Conservation (phyloP, 2,797 vertebrate genomes). For the Pangasius djambal region DNA sequence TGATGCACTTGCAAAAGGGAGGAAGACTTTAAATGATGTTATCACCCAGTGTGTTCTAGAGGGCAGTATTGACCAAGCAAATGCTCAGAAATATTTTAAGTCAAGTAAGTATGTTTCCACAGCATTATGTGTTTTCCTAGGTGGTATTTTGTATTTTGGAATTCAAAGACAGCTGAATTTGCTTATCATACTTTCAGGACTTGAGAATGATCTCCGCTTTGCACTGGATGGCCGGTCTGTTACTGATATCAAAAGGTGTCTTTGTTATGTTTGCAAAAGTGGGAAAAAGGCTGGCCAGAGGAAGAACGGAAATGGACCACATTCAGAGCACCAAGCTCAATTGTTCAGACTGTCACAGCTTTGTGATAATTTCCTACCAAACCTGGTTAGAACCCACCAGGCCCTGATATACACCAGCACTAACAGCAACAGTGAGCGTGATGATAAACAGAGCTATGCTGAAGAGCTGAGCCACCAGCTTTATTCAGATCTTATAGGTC, state of each 20-base stretch:
- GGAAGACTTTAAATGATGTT: constrained; percentile 62
- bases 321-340: constrained; percentile 19
- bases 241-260: constrained; percentile 63
- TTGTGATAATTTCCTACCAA: constrained; percentile 72
- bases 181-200: constrained; percentile 60
- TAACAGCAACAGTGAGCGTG: constrained; percentile 60
- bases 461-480: constrained; percentile 75
- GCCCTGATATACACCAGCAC: constrained; percentile 72
- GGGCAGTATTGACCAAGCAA: constrained; percentile 64
- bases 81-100: constrained; percentile 67
- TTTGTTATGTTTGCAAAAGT: constrained; percentile 78
- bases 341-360: constrained; percentile 67
- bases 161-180: neutral
- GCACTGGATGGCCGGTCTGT: constrained; percentile 64
- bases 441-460: constrained; percentile 63
- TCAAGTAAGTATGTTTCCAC: constrained; percentile 69
- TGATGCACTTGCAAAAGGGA: constrained; percentile 60
- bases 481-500: constrained; percentile 67
- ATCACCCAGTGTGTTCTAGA: constrained; percentile 67
- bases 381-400: constrained; percentile 63
- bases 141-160: neutral
- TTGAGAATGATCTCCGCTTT: constrained; percentile 75
- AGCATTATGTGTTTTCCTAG: neutral
- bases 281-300: constrained; percentile 50
- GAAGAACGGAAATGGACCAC: constrained; percentile 31